Percentiles rank a stretch among this genome's conserved stretches.
These are phyloP conservation scores for Todiramphus chloris DNA, from an alignment of 2,113 vertebrate species.

Conservation along the genomic window DNA sequence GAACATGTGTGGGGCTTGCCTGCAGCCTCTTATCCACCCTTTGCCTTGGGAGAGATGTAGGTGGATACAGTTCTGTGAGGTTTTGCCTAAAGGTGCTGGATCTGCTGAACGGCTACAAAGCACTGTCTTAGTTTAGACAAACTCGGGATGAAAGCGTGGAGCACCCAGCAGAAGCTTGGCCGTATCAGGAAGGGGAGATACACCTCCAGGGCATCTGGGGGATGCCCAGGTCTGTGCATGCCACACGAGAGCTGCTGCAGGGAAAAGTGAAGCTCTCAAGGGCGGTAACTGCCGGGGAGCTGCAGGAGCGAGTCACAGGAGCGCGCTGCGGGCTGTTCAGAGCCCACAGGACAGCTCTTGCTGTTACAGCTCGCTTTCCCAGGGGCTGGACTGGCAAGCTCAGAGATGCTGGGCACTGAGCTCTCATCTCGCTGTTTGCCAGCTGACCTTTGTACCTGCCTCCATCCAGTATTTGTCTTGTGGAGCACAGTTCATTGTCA, in stretches of 20 bases:
- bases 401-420: not conserved
- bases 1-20: not conserved
- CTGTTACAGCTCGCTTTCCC: not conserved
- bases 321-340: slow-evolving; percentile 2
- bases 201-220: not conserved
- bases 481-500: not conserved
- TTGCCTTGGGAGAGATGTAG: not conserved
- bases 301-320: not conserved
- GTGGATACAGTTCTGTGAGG: not conserved
- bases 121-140: slow-evolving; percentile 70
- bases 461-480: not conserved
- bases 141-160: slow-evolving; percentile 61
- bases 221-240: too few species aligned
- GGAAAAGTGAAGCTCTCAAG: not conserved
- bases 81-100: slow-evolving; percentile 38
- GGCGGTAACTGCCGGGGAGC: not conserved
- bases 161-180: slow-evolving; percentile 64
- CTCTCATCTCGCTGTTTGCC: not conserved
- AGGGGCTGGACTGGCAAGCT: not conserved
- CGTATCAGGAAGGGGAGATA: not conserved
- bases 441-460: not conserved
- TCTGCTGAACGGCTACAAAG: slow-evolving; percentile 73
- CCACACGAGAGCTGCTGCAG: not conserved
- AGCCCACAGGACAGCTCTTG: not conserved
- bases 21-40: not conserved